Base-by-base conservation (phyloP, 2,888 invertebrate genomes). In the Elysia crispata region DNA sequence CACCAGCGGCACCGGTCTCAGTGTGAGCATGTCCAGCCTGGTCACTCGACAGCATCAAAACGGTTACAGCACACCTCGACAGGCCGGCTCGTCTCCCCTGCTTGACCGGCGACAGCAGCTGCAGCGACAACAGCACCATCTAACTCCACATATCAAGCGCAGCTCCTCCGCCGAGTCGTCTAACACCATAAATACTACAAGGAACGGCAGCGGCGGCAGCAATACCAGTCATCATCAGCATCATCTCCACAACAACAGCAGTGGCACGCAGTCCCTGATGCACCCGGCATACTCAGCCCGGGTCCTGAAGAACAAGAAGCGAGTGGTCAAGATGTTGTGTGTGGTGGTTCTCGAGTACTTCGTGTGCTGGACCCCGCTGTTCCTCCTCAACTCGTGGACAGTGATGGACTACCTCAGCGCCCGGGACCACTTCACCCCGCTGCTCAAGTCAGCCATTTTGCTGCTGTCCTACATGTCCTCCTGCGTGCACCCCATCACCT, bases 271-370 rank as follows among this genome's bases (percentile, higher is more conserved):
- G 18, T n/a, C 73, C 3, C 76, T 76, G 8, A 60, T 86, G 23
- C 80, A 83, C 18, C 85, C 84, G 18, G 80, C 79, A 33, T 66
- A 83, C 77, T 78, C 78, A 76, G 49, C 77, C n/a, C 82, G 82
- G 31, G 78, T 81, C 0, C 79, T 87, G 23, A 66, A 82, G 49
- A 87, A 86, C 83, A 81, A 87, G 85, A 89, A 87, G 81, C 82
- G 90, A 8, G 90, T 90, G 78, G 89, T 90, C 82, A 94, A 96
- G 87, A 97, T 97, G 97, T 94, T 97, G 67, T 96, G 96, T 86
- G 96, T 97, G 6, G 95, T 97, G 20, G 97, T 97, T 13, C 92
- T 96, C 74, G 96, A 97, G 89, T 97, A 97, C 91, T 97, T 97
- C 92, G 94, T 97, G 20, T 97, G 97, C 91, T 97, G 97, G 97